Evolutionary conservation across 2,888 invertebrate genomes (phyloP), one percentile per base, ranked within the genome.

Genomic region (Macaria notata): DNA sequence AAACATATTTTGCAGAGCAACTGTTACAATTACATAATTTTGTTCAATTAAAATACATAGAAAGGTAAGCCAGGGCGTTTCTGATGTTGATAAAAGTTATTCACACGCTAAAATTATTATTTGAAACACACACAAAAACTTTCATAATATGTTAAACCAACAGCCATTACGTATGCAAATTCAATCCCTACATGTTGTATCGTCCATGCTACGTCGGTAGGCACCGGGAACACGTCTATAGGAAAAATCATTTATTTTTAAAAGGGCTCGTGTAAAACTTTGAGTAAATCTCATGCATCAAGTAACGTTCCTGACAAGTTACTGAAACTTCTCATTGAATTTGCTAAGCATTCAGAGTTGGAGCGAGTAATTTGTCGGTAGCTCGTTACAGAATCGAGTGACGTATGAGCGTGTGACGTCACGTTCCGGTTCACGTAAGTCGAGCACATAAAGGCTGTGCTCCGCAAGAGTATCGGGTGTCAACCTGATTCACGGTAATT

Each of bases 81-180:
- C 19, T 19, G 19, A 52, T 3, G 41, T 33, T 41, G 44, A 47
- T 30, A 36, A 36, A 57, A 50, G 42, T 46, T 46, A 48, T 49
- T 42, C 49, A 42, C 31, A 45, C 30, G 47, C 31, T 43, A 36
- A 57, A 44, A 36, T 36, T 36, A 47, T 54, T 44, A 54, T 54
- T 54, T 39, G 48, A 30, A 55, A 51, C 44, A 52, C 31, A 60
- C 53, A 54, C 52, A 46, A 57, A 54, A 54, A 51, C 44, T 57
- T 61, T 46, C 36, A 51, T 31, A 55, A 57, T 46, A 54, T 46
- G 51, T 53, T 45, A 52, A 55, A 54, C 46, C 57, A 48, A 55
- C 54, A 49, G 42, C 38, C 48, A 52, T 59, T 59, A 52, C 49
- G 49, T 55, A 61, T 56, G 52, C 36, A 55, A 61, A 55, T 61